Base-by-base conservation (phyloP, 2,797 vertebrate species). In the Florisuga fusca region DNA sequence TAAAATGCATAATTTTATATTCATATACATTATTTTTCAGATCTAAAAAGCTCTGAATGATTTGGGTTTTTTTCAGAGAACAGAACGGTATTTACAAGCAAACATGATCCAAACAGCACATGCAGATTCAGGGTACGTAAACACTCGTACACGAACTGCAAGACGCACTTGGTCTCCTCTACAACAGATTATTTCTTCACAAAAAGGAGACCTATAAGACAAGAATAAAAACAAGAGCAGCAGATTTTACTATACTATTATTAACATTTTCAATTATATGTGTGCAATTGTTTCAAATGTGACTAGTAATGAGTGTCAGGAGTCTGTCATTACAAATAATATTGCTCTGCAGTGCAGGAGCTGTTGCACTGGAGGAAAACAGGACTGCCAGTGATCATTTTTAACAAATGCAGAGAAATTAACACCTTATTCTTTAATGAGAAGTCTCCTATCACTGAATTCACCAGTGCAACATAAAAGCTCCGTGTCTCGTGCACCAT, bases 91-190 rank as follows among this genome's bases (percentile, higher is more conserved):
- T 98, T 99, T 99, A 98, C 99, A 99, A 84, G 99, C 99, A 97
- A 99, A 99, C 99, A 99, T 99, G 95, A 99, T 98, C 99, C 99
- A 99, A 92, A 99, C 99, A 29, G 99, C 99, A 92, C 99, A 99
- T 0, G 98, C 98, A 33, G 98, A 98, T 96, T 99, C 99, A 16
- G 99, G 99, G 94, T 99, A 99, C 7, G 97, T 94, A 96, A 99
- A 99, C 80, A 99, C 99, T 73, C 99, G 98, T 6, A 98, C 99
- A 17, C 99, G 99, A 63, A 99, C 98, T 1, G 99, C 99, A 75
- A 99, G 98, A 80, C 99, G 98, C 91, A 99, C 99, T 59, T 99
- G 98, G 97, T 99, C 99, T 36, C 99, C 99, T 79, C 99, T 98
- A 61, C 99, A 99, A 98, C 98, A 98, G 87, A 99, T 97, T 57